A percentile compares a stretch with the other conserved stretches of the same genome.
phyloP scores from a whole-genome alignment of 2,888 invertebrate genomes.

The Marasmarcha lunaedactyla region DNA sequence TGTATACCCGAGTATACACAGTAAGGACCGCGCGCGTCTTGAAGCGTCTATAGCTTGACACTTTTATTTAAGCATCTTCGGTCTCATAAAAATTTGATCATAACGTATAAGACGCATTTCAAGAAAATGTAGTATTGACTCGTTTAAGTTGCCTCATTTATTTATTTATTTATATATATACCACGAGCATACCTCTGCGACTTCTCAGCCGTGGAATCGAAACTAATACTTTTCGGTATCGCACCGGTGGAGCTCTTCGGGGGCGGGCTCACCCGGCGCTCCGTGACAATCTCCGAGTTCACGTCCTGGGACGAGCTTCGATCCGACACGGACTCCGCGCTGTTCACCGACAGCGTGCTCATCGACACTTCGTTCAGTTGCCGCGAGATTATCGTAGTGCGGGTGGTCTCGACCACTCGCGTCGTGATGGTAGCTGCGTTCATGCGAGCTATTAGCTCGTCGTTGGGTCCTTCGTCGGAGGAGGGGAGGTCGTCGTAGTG shows the following conservation, averaged over 20 bases:
- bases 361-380: conserved; percentile 42
- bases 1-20: too few species aligned
- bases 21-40: too few species aligned
- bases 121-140: too few species aligned
- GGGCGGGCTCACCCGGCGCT: conserved; percentile 50
- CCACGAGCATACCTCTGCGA: conserved; percentile 68
- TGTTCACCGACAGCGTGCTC: conserved; percentile 55
- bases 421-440: conserved; percentile 47
- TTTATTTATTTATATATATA: too few species aligned
- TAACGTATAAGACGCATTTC: too few species aligned
- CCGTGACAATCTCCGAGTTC: conserved; percentile 56
- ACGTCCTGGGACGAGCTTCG: conserved; percentile 63
- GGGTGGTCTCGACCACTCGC: conserved; percentile 48
- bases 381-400: conserved; percentile 54
- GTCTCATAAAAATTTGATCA: too few species aligned
- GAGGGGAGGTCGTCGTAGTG: conserved; percentile 52
- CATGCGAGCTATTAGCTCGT: conserved; percentile 57
- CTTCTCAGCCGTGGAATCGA: conserved; percentile 89
- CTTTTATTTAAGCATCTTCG: too few species aligned
- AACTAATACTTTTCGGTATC: conserved; percentile 92
- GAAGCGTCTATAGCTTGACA: too few species aligned
- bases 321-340: conserved; percentile 52
- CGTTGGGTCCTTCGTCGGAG: conserved; percentile 58
- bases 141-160: too few species aligned
- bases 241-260: conserved; percentile 78